phyloP scores from a whole-genome alignment of 2,113 vertebrate species.

The Ammodytes marinus region DNA sequence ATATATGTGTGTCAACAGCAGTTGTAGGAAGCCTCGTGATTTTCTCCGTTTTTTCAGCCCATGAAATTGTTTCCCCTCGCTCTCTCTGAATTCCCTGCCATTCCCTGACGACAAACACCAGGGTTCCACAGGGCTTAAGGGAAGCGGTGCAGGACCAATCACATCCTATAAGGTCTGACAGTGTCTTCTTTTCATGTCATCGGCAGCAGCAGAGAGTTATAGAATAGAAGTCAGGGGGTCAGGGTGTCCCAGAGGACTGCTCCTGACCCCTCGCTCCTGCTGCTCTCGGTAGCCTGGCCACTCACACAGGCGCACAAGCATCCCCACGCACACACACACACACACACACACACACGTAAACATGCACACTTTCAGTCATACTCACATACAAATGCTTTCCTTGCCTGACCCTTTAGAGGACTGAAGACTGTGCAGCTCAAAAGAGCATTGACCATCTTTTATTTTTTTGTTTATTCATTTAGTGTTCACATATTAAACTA shows the following conservation, averaged over 20 bases:
- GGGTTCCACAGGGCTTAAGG: slow-evolving; percentile 67
- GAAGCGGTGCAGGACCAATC: slow-evolving; percentile 67
- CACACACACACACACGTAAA: neutral
- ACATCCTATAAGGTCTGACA: slow-evolving; percentile 63
- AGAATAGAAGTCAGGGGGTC: slow-evolving; percentile 71
- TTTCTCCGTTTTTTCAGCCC: slow-evolving; percentile 69
- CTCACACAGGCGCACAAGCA: slow-evolving; percentile 2
- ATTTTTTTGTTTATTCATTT: no score
- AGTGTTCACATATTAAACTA: no score
- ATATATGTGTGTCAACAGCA: slow-evolving; percentile 70
- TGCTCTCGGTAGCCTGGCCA: slow-evolving; percentile 46
- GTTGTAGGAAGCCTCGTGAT: slow-evolving; percentile 62
- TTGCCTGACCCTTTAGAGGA: neutral
- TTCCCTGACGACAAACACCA: slow-evolving; percentile 71
- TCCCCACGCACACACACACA: neutral
- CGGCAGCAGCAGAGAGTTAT: slow-evolving; percentile 63
- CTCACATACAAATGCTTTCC: neutral
- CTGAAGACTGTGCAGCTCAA: no score
- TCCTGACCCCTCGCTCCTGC: slow-evolving; percentile 46
- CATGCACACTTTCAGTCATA: neutral
- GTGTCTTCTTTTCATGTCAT: slow-evolving; percentile 66
- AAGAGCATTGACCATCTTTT: no score
- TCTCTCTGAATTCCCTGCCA: slow-evolving; percentile 62
- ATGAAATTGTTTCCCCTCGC: slow-evolving; percentile 43
- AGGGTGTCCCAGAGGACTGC: slow-evolving; percentile 53